These are phyloP conservation scores for Corydoras maculifer DNA, from an alignment of 2,113 vertebrate species.

Conservation along the genomic window DNA sequence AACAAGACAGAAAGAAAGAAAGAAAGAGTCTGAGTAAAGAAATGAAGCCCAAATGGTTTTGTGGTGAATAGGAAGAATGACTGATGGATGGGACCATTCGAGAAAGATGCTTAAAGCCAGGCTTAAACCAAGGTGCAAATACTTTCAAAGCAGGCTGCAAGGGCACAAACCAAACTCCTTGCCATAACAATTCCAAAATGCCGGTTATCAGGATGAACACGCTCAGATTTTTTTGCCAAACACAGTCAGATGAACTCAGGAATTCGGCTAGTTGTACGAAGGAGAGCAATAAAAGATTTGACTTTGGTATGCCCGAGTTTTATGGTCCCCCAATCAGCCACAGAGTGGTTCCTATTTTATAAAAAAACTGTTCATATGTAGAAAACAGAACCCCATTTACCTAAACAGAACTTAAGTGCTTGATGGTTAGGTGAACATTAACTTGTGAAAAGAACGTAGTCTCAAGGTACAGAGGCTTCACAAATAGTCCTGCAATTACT, in stretches of 20 bases:
- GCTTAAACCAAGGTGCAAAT: slow-evolving; percentile 55
- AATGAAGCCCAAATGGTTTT: slow-evolving; percentile 11
- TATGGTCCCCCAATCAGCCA: slow-evolving; percentile 73
- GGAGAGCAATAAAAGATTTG: no score
- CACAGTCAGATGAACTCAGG: no score
- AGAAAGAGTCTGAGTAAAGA: slow-evolving; percentile 18
- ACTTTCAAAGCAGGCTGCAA: slow-evolving; percentile 33
- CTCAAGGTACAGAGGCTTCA: no score
- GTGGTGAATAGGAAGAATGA: slow-evolving; percentile 41
- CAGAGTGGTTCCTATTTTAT: slow-evolving; percentile 39
- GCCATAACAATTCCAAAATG: slow-evolving; percentile 9
- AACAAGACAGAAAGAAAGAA: slow-evolving; percentile 37
- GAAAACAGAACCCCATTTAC: slow-evolving; percentile 64
- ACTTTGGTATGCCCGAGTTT: slow-evolving; percentile 31
- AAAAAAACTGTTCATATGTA: slow-evolving; percentile 54
- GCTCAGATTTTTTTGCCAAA: no score
- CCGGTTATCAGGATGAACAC: no score
- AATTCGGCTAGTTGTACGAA: no score
- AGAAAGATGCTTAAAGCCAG: slow-evolving; percentile 65
- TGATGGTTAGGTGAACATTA: not conserved
- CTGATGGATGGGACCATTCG: slow-evolving; percentile 72
- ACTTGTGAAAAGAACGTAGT: no score
- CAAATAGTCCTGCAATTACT: no score
- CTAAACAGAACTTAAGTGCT: slow-evolving; percentile 17
- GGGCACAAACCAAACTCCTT: slow-evolving; percentile 28